Evolutionary conservation across 1,140 invertebrate species (phyloP), one percentile per base, ranked within the genome.

Genomic region (Tenebrio molitor): DNA sequence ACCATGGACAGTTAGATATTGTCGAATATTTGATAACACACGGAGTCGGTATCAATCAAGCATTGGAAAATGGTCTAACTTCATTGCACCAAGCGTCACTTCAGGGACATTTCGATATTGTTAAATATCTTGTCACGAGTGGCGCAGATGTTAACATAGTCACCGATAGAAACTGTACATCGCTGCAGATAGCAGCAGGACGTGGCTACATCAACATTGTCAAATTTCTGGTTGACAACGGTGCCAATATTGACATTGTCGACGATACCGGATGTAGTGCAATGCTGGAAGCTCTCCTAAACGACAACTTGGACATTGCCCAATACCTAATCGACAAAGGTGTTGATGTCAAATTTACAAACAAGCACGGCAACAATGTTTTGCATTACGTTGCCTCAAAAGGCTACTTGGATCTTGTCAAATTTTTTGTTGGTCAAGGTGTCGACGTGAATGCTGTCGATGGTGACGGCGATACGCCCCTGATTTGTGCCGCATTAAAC

Each of bases 361-460:
- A 72, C 33, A 36, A 67, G 42, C 16, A 64, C 42, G 62, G 36
- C 17, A 33, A 62, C 14, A 73, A 15, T 12, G 50, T 72, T 12
- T 66, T 77, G 36, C 70, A 75, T 23, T 36, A 41, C 14, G 75
- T 73, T 12, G 39, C 70, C 10, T 14, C 21, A n/a, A 63, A 46
- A 62, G 72, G 69, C 12, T 19, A 42, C 6, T 25, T n/a, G 21
- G 73, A 75, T 46, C 69, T 75, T 8, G 72, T 76, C 12, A 33
- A 62, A 17, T 12, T 72, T 3, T 44, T 77, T 2, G 39, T 79
- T 2, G 58, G 72, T 33, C 21, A 34, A 12, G 36, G 44, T 15
- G 65, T 62, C 12, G 41, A 75, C 58, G 34, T 76, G 42, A 44
- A 78, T 73, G 58, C 33, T 10, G 39, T 65, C 41, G 66, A 74